Percentiles rank a stretch among this genome's conserved stretches.
phyloP scores from a whole-genome alignment of 30 jellyfish, hydroid and myxozoan genomes.

The Chrysaora quinquecirrha region DNA sequence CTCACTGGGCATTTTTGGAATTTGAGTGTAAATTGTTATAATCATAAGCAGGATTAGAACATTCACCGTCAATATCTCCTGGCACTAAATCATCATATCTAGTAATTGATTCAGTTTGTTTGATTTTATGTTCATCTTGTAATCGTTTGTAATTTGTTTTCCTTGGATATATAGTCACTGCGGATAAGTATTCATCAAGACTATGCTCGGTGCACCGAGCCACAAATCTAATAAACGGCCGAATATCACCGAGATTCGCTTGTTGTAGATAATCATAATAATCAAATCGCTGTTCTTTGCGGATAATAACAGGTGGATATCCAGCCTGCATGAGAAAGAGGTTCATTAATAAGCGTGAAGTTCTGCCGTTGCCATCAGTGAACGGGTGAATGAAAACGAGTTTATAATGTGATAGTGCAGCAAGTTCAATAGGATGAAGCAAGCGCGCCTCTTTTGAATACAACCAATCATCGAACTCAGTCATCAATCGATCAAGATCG shows the following conservation, averaged over 20 bases:
- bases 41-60: conserved; percentile 43
- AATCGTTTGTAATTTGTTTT: conserved; percentile 31
- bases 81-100: not conserved
- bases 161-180: conserved; percentile 82
- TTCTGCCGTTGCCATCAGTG: conserved; percentile 90
- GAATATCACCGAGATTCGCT: conserved; percentile 88
- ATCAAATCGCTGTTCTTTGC: conserved; percentile 84
- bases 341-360: conserved; percentile 90
- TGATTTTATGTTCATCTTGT: conserved; percentile 33
- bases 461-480: conserved; percentile 82
- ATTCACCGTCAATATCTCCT: conserved; percentile 15
- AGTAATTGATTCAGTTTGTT: conserved; percentile 24
- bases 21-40: conserved; percentile 11
- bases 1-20: conserved; percentile 31
- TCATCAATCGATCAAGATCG: conserved; percentile 79
- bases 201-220: conserved; percentile 95
- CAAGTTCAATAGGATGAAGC: conserved; percentile 91
- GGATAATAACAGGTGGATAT: conserved; percentile 89
- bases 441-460: conserved; percentile 67
- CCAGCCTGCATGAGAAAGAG: conserved; percentile 90
- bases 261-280: conserved; percentile 85
- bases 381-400: conserved; percentile 90
- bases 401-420: conserved; percentile 87
- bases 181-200: conserved; percentile 76
- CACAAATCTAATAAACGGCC: conserved; percentile 92